Conservation (phyloP, 2,113 vertebrate species). For the Meriones unguiculatus region DNA sequence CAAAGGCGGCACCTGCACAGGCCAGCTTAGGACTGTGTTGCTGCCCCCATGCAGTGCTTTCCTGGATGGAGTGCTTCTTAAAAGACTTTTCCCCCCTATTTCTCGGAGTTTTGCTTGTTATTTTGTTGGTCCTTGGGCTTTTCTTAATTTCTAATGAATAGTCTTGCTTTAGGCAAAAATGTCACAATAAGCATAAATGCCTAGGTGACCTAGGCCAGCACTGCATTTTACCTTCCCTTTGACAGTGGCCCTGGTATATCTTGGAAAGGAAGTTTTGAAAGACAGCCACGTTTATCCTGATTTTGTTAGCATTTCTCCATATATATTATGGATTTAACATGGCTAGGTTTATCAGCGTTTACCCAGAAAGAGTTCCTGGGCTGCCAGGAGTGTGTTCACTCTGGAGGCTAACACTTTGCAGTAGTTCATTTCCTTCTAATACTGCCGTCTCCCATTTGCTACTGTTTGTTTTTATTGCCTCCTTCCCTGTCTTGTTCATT, state of each 20-base stretch:
- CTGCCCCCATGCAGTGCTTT: not conserved
- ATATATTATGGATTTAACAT: rapidly evolving
- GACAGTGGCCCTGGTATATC: not conserved
- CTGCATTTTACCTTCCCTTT: not conserved
- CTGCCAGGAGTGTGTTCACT: not conserved
- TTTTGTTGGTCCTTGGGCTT: not conserved
- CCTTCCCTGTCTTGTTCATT: slow-evolving; percentile 66
- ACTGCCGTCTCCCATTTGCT: not conserved
- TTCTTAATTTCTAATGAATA: not conserved
- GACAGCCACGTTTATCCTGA: not conserved
- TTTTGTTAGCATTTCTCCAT: not conserved
- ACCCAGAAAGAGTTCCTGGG: not conserved
- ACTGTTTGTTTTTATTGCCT: not conserved
- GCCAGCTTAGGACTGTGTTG: rapidly evolving
- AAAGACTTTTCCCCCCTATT: not conserved
- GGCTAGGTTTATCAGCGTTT: not conserved
- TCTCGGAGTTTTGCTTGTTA: not conserved
- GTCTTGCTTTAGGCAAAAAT: not conserved
- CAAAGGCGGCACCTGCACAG: not conserved
- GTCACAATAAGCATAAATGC: not conserved
- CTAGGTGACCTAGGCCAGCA: not conserved
- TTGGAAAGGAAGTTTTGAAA: not conserved
- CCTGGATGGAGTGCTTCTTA: not conserved
- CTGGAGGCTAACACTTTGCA: not conserved
- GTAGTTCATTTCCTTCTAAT: not conserved